phyloP scores from a whole-genome alignment of 2,113 vertebrate genomes.

The Dromaius novaehollandiae region DNA sequence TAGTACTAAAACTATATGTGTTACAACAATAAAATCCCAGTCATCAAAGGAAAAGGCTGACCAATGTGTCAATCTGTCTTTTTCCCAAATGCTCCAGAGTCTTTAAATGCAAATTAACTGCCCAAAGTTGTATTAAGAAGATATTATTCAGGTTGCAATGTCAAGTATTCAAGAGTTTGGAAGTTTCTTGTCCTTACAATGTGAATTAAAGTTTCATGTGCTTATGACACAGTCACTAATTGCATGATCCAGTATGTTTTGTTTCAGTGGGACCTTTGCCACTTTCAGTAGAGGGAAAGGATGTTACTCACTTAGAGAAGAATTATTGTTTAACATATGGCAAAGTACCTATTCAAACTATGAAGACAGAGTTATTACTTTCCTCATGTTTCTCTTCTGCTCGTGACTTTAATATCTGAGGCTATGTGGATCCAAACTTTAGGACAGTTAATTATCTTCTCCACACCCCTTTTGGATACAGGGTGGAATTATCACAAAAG shows the following conservation, averaged over 20 bases:
- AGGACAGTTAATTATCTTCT: neutral
- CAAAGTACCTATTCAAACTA: neutral
- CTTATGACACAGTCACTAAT: neutral
- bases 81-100: slow-evolving; percentile 34
- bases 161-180: slow-evolving; percentile 16
- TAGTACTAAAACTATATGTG: slow-evolving; percentile 18
- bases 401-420: neutral
- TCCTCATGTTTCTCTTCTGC: neutral
- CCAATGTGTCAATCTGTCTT: neutral
- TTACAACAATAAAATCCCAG: slow-evolving; percentile 35
- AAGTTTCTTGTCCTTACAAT: slow-evolving; percentile 1
- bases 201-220: slow-evolving; percentile 24
- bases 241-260: neutral
- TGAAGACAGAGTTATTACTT: slow-evolving; percentile 21
- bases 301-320: neutral
- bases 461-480: rapidly evolving
- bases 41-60: slow-evolving; percentile 34
- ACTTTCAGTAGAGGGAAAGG: neutral
- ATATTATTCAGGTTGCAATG: slow-evolving; percentile 18
- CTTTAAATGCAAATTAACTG: slow-evolving; percentile 40
- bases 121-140: slow-evolving; percentile 15
- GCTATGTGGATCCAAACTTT: neutral
- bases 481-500: neutral
- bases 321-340: neutral
- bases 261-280: slow-evolving; percentile 19